Percentiles rank a stretch among this genome's conserved stretches.
Conservation (phyloP, 2,113 vertebrate genomes). For the Dasyurus viverrinus region DNA sequence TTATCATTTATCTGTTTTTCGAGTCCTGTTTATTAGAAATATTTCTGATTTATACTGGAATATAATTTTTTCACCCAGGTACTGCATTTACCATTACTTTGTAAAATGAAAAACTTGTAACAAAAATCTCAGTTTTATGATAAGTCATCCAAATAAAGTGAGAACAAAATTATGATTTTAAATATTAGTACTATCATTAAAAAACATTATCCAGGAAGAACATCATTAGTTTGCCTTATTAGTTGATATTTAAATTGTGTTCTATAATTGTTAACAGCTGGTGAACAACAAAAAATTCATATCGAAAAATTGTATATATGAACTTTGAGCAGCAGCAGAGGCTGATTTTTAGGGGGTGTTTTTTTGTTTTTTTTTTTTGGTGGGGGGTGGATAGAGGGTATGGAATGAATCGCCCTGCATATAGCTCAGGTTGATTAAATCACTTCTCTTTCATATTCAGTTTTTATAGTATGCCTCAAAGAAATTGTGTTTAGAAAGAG, state of each 20-base stretch:
- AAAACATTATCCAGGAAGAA: background rate
- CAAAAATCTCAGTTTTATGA: background rate
- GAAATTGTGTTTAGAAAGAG: constrained; percentile 59
- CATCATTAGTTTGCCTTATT: background rate
- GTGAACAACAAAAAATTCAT: background rate
- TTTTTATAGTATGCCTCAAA: constrained; percentile 69
- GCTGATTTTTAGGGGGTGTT: background rate
- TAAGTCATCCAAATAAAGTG: background rate
- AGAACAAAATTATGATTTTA: constrained; percentile 11
- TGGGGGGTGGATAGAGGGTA: too few relatives aligned
- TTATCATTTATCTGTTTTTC: background rate
- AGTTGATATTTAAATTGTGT: constrained; percentile 21
- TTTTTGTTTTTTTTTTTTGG: too few relatives aligned
- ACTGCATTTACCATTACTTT: background rate
- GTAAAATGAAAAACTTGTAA: background rate
- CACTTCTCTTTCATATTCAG: constrained; percentile 67
- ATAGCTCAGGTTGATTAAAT: constrained; percentile 57
- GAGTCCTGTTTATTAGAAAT: background rate
- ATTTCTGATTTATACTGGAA: background rate
- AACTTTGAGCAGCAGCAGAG: background rate
- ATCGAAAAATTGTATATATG: background rate
- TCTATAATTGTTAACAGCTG: background rate
- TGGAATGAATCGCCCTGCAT: background rate
- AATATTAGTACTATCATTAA: background rate
- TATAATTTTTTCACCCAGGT: background rate